Evolutionary conservation across 2,888 invertebrate genomes (phyloP), one percentile per base, ranked within the genome.

Genomic region (Meghimatium bilineatum): DNA sequence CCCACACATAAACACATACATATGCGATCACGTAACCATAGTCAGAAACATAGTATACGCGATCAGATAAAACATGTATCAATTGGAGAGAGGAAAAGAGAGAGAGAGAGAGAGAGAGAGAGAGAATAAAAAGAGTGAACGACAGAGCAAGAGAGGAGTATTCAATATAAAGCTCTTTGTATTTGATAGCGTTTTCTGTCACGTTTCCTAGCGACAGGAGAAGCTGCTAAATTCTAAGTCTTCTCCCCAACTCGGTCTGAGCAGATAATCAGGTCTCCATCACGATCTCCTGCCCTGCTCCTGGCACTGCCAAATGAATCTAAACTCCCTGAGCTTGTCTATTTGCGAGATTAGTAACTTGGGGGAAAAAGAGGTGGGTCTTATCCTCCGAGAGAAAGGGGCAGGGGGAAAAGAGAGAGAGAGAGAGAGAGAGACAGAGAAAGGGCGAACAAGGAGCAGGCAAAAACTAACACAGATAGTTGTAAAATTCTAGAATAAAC

Each of bases 201-300:
- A 63, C 63, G 63, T 63, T 56, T 29, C 63, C 63, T 63, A 23
- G 63, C 63, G 20, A 56, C 56, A 63, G 63, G 63, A 63, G 63
- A 63, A 29, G 63, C n/a, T n/a, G 63, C 8, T 29, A 29, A 5
- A 63, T 63, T 63, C 63, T 63, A 63, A n/a, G n/a, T 63, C 29
- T 63, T 29, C 63, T 63, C n/a, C 63, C 63, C 6, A 29, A 10
- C 63, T 63, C n/a, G 29, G 10, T n/a, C 2, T 29, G 23, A 63
- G 56, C 29, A 29, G 63, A 63, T 29, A 63, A 63, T 63, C 63
- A 63, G n/a, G 63, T 63, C 63, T 63, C 63, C n/a, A 29, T 63
- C 63, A 63, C 63, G 63, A 63, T n/a, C 29, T 29, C 63, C 63
- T 63, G 63, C n/a, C 63, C 29, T 63, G 8, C 63, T 56, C n/a